Percentiles rank a stretch among this genome's conserved stretches.
Conservation (phyloP, 2,113 vertebrate species). For the Ammodytes marinus region DNA sequence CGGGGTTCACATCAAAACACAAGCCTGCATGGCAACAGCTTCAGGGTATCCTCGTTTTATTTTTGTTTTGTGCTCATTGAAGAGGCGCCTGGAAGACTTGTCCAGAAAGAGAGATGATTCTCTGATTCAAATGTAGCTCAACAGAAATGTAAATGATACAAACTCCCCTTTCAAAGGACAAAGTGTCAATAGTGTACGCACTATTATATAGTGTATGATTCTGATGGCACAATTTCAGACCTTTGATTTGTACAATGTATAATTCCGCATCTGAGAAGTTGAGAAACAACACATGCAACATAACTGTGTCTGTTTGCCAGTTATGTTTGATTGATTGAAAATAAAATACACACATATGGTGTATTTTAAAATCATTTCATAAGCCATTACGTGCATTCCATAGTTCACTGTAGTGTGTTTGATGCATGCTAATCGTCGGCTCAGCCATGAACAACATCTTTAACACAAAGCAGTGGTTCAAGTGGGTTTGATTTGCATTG, state of each 20-base stretch:
- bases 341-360: constrained; percentile 55
- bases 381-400: constrained; percentile 61
- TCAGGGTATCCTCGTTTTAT: constrained; percentile 20
- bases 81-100: not conserved
- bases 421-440: constrained; percentile 54
- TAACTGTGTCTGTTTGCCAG: not conserved
- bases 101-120: not conserved
- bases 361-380: constrained; percentile 58
- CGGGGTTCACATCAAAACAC: constrained; percentile 40
- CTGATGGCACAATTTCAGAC: not conserved
- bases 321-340: constrained; percentile 15
- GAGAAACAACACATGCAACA: constrained; percentile 5
- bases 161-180: not conserved
- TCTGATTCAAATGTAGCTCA: not conserved
- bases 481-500: constrained; percentile 59
- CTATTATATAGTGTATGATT: not conserved
- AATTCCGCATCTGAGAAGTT: not conserved
- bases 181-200: no score
- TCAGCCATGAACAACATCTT: constrained; percentile 50
- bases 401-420: constrained; percentile 46
- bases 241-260: not conserved
- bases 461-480: constrained; percentile 61
- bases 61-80: not conserved
- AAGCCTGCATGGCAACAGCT: constrained; percentile 39
- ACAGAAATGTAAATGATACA: not conserved